A percentile compares a stretch with the other conserved stretches of the same genome.
Evolutionary conservation across 2,888 invertebrate species (phyloP).

Genomic region (Ceratothoa steindachneri): DNA sequence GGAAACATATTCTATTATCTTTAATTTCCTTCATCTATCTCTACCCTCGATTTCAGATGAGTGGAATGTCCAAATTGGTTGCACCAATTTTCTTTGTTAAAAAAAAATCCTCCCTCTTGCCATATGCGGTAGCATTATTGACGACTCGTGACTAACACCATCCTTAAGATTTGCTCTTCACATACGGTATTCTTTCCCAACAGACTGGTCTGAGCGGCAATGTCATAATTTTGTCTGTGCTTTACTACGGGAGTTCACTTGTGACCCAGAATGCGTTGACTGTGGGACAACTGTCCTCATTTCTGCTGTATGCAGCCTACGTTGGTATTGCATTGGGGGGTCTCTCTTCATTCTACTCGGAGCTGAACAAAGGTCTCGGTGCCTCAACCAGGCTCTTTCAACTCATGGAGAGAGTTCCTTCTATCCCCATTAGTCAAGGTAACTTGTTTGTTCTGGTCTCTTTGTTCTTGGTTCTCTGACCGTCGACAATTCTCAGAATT

Average conservation of each 20-base stretch:
- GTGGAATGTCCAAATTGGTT: too few species aligned
- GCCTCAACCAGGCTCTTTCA: conserved; percentile 86
- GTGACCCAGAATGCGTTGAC: conserved; percentile 67
- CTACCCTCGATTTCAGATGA: too few species aligned
- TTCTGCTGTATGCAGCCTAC: conserved; percentile 89
- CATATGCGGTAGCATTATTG: too few species aligned
- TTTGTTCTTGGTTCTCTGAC: neutral
- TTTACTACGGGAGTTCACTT: conserved; percentile 88
- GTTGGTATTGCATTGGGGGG: conserved; percentile 78
- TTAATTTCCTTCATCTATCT: too few species aligned
- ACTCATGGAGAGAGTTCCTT: conserved; percentile 73
- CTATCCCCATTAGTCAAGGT: conserved; percentile 68
- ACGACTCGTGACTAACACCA: too few species aligned
- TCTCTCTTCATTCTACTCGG: conserved; percentile 66
- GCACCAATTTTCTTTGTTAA: too few species aligned
- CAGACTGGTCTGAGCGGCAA: conserved; percentile 83
- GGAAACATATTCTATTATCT: too few species aligned
- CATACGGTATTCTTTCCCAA: conserved; percentile 11
- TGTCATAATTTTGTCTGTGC: conserved; percentile 78
- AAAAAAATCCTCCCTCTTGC: too few species aligned
- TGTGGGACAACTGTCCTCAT: conserved; percentile 68
- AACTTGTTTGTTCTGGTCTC: neutral
- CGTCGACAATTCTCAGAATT: too few species aligned
- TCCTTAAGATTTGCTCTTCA: too few species aligned
- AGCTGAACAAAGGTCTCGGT: conserved; percentile 87